These are phyloP conservation scores for Ellobium chinense DNA, from an alignment of 2,888 invertebrate genomes.

Conservation along the genomic window DNA sequence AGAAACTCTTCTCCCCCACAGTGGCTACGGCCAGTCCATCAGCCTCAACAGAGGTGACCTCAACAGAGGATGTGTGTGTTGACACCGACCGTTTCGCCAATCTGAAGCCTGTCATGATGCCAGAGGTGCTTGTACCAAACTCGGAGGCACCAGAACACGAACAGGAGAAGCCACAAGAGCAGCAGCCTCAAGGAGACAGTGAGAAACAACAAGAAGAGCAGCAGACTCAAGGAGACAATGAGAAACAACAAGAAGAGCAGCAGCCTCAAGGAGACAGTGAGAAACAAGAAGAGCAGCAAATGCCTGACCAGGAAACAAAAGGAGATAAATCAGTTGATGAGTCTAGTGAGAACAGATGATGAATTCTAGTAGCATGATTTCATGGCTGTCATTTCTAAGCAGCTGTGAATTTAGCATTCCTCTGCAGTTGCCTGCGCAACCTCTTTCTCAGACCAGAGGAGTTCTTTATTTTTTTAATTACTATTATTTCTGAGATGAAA, in stretches of 20 bases:
- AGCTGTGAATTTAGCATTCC: not conserved
- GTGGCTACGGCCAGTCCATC: not conserved
- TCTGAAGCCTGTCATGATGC: constrained; percentile 30
- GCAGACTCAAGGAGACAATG: not conserved
- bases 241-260: not conserved
- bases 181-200: not conserved
- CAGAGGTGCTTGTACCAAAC: constrained; percentile 1
- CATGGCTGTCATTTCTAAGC: not conserved
- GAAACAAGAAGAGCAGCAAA: not conserved
- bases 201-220: not conserved
- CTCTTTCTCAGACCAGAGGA: too few species aligned
- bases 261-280: not conserved
- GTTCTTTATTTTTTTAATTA: too few species aligned
- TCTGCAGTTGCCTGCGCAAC: too few species aligned
- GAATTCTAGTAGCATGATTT: not conserved
- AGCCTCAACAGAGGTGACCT: not conserved
- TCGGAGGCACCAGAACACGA: not conserved
- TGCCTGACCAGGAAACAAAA: not conserved
- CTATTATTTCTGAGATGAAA: too few species aligned
- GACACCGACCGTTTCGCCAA: constrained; percentile 33
- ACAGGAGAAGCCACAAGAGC: not conserved
- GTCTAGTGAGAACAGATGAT: not conserved
- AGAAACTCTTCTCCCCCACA: constrained; percentile 9
- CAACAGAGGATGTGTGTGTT: constrained; percentile 12
- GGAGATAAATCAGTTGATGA: not conserved